Percentiles rank a stretch among this genome's conserved stretches.
Evolutionary conservation across 2,113 vertebrate species (phyloP).

Genomic region (Eolophus roseicapilla): DNA sequence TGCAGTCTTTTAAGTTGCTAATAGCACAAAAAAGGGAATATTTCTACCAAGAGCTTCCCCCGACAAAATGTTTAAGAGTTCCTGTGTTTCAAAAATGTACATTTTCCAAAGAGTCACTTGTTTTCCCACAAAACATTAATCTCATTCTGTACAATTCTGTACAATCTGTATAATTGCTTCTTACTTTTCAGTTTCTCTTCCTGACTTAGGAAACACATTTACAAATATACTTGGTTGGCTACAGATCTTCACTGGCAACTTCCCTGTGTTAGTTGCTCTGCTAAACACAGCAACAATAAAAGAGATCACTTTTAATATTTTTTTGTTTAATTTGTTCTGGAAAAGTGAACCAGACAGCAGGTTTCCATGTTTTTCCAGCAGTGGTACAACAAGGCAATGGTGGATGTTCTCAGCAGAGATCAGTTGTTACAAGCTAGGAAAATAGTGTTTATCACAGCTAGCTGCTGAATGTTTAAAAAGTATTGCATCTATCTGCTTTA

Average conservation of each 20-base stretch:
- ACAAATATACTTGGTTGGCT: neutral
- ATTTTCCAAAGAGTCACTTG: neutral
- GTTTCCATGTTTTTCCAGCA: neutral
- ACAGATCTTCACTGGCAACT: neutral
- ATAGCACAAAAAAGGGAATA: neutral
- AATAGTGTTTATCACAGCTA: conserved; percentile 22
- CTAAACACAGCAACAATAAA: neutral
- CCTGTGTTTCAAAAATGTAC: neutral
- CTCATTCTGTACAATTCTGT: neutral
- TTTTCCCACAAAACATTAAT: neutral
- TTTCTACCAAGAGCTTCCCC: neutral
- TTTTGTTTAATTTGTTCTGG: neutral
- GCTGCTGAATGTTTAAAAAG: neutral
- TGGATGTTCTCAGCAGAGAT: neutral
- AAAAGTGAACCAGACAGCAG: neutral
- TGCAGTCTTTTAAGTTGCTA: neutral
- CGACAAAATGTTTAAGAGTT: neutral
- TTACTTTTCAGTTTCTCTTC: conserved; percentile 8
- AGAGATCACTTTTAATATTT: neutral
- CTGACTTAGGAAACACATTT: neutral
- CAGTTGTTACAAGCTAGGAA: neutral
- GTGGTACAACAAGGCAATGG: neutral
- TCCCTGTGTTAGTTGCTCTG: neutral
- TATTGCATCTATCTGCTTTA: neutral
- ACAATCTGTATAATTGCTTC: neutral